These are phyloP conservation scores for Halisarca cf. caerulea DNA, from an alignment of 37 sponge, comb jelly and placozoan genomes.

Conservation along the genomic window DNA sequence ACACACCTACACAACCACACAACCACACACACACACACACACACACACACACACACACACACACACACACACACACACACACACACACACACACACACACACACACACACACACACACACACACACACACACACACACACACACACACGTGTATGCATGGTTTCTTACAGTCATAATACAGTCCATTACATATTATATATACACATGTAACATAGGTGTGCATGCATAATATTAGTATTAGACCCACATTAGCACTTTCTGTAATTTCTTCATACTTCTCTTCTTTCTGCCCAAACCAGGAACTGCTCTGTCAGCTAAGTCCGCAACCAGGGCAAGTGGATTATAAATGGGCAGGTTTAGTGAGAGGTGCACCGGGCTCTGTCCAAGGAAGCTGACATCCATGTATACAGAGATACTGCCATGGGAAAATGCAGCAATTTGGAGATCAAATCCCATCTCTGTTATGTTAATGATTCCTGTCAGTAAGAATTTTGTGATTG, in stretches of 20 bases:
- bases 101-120: too few species aligned
- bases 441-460: constrained; percentile 25
- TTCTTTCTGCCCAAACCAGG: constrained; percentile 8
- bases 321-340: background rate
- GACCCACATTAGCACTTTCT: background rate
- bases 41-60: too few species aligned
- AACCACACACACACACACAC: too few species aligned
- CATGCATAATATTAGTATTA: background rate
- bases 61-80: too few species aligned
- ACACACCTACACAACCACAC: too few species aligned
- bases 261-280: background rate
- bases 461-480: constrained; percentile 16
- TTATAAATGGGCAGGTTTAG: background rate
- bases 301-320: background rate
- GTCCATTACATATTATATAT: background rate
- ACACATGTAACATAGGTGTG: background rate
- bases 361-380: background rate
- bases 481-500: background rate
- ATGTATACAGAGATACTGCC: background rate
- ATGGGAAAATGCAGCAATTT: background rate
- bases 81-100: too few species aligned
- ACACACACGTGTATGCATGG: too few species aligned
- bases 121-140: too few species aligned
- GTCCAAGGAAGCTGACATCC: background rate
- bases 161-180: too few species aligned